phyloP scores from a whole-genome alignment of 2,888 invertebrate genomes.

The Tortricodes alternella region DNA sequence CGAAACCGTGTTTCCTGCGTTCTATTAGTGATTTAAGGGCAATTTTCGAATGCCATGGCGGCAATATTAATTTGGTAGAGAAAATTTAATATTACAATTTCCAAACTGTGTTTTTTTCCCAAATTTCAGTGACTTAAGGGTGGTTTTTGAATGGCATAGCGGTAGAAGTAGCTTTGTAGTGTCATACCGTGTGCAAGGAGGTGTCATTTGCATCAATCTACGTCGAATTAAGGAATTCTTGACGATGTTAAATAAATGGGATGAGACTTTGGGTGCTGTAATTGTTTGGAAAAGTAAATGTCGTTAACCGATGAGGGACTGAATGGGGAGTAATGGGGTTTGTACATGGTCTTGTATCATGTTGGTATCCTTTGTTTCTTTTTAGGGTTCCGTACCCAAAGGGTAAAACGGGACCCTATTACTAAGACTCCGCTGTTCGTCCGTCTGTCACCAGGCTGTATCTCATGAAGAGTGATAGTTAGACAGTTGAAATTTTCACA shows the following conservation, averaged over 20 bases:
- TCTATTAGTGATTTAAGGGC: slow-evolving; percentile 23
- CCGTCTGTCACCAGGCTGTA: no score
- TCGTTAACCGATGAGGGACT: neutral
- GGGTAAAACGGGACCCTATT: no score
- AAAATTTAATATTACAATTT: no score
- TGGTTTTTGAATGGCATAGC: slow-evolving; percentile 6
- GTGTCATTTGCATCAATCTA: slow-evolving; percentile 77
- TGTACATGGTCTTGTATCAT: neutral
- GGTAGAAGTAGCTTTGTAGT: slow-evolving; percentile 26
- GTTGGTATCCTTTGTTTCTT: no score
- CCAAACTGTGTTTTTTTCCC: neutral
- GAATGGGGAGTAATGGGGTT: neutral
- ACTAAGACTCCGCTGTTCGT: no score
- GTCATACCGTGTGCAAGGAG: slow-evolving; percentile 50
- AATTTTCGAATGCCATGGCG: slow-evolving; percentile 3
- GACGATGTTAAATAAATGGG: slow-evolving; percentile 53
- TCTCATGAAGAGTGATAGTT: no score
- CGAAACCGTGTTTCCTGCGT: neutral
- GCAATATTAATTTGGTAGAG: slow-evolving; percentile 23
- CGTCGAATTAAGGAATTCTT: slow-evolving; percentile 70
- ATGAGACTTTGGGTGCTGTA: slow-evolving; percentile 50
- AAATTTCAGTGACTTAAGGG: slow-evolving; percentile 24
- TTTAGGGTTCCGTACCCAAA: no score
- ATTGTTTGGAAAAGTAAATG: slow-evolving; percentile 39
- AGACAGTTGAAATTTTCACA: no score